Percentiles rank a stretch among this genome's conserved stretches.
phyloP scores from a whole-genome alignment of 2,888 invertebrate species.

The Panzeria rudis region DNA sequence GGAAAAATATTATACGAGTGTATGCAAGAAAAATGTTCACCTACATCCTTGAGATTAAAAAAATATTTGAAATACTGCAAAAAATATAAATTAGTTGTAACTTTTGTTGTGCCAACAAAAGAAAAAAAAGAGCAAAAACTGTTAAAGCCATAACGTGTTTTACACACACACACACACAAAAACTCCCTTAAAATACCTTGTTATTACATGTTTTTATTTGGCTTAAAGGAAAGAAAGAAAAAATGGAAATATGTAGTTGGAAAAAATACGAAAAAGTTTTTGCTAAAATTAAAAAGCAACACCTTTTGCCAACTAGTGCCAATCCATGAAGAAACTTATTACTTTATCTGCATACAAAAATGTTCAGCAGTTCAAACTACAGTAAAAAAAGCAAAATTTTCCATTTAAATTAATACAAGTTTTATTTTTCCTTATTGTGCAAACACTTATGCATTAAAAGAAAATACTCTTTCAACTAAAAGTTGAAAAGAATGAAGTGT shows the following conservation, averaged over 20 bases:
- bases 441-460: conserved; percentile 9
- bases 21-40: conserved; percentile 11
- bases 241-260: conserved; percentile 35
- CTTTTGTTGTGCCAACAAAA: conserved; percentile 35
- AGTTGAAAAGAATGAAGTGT: conserved; percentile 37
- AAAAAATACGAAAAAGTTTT: conserved; percentile 52
- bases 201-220: conserved; percentile 11
- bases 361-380: conserved; percentile 31
- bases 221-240: background rate
- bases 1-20: conserved; percentile 11
- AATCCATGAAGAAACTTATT: conserved; percentile 38
- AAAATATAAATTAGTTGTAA: conserved; percentile 45
- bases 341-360: conserved; percentile 46
- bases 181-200: background rate
- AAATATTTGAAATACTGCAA: conserved; percentile 2
- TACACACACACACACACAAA: background rate
- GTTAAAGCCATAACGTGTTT: conserved; percentile 1
- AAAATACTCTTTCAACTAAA: conserved; percentile 27
- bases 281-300: conserved; percentile 55
- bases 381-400: background rate
- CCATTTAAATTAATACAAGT: conserved; percentile 56
- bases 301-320: conserved; percentile 47
- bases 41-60: conserved; percentile 25
- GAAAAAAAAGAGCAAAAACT: conserved; percentile 19
- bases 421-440: background rate